Evolutionary conservation across 2,797 vertebrate genomes (phyloP), one percentile per base, ranked within the genome.

Genomic region (Aeoliscus strigatus): DNA sequence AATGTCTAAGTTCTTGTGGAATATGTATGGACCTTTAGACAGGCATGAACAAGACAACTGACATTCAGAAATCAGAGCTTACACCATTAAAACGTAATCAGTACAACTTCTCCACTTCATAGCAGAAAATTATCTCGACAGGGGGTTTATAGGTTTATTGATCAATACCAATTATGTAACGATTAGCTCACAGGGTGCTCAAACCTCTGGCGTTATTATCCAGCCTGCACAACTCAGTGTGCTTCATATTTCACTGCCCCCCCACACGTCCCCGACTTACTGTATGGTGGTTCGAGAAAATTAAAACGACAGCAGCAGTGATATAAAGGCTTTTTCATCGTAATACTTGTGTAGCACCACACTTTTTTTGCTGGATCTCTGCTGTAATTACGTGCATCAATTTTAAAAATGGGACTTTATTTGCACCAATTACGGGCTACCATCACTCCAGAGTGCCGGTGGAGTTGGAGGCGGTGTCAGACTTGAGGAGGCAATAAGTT

Each of bases 141-240:
- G 51, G 65, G 39, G 66, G 48, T 37, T 43, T 49, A 69, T 55
- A 27, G 33, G 47, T 50, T 47, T 59, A 41, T 35, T 40, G 64
- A 75, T 81, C 68, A 48, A 73, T 75, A 65, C 41, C 45, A 66
- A 42, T 67, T 71, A 71, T 45, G 56, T 51, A 59, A 30, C 4
- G 15, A 69, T 60, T 65, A 72, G 38, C 64, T 66, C 51, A 39
- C 16, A 12, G 43, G 45, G 64, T 2, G 60, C 8, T 1, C 39
- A 55, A 37, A 66, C 50, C 42, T 64, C 51, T 44, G 12, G 37
- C 45, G 54, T 68, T 41, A 14, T 21, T 64, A 58, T 43, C 30
- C 13, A 18, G n/a, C 42, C 9, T 0, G 16, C 15, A 37, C 39
- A 31, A 31, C 44, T 27, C 35, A 9, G 27, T 34, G 23, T 1